Evolutionary conservation across 2,113 vertebrate species (phyloP).

Genomic region (Pelecanoides urinatrix): DNA sequence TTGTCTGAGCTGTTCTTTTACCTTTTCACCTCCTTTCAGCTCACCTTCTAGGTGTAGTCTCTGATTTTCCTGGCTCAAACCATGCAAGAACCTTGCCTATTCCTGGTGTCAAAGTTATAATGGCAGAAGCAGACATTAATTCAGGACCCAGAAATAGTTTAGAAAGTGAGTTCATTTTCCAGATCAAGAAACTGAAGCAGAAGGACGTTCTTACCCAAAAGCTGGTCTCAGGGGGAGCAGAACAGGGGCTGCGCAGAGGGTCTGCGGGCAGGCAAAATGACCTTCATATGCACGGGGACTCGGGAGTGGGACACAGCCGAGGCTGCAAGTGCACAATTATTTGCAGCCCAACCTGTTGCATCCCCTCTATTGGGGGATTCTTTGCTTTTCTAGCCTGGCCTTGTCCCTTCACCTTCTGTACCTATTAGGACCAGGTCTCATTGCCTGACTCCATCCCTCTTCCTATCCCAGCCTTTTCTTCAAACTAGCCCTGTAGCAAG

Average conservation of each 20-base stretch:
- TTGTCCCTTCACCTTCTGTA: not conserved
- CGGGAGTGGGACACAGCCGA: not conserved
- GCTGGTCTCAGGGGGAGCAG: not conserved
- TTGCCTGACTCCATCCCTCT: not conserved
- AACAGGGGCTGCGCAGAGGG: not conserved
- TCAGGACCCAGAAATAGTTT: not conserved
- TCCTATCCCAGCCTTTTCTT: not conserved
- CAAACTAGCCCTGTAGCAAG: not conserved
- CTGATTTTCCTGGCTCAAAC: not conserved
- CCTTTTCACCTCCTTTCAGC: not conserved
- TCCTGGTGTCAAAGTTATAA: not conserved
- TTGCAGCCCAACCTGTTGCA: not conserved
- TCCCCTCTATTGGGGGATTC: accelerated
- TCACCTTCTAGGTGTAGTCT: not conserved
- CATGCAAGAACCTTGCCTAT: not conserved
- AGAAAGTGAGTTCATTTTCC: not conserved
- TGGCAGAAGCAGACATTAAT: not conserved
- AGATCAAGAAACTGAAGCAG: not conserved
- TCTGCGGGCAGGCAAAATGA: not conserved
- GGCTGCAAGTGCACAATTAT: not conserved
- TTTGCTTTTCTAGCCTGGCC: not conserved
- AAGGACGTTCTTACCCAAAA: not conserved
- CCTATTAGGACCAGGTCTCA: not conserved
- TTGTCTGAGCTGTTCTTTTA: not conserved
- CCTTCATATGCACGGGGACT: accelerated